Evolutionary conservation across 2,797 vertebrate genomes (phyloP).

Genomic region (Coluber constrictor): DNA sequence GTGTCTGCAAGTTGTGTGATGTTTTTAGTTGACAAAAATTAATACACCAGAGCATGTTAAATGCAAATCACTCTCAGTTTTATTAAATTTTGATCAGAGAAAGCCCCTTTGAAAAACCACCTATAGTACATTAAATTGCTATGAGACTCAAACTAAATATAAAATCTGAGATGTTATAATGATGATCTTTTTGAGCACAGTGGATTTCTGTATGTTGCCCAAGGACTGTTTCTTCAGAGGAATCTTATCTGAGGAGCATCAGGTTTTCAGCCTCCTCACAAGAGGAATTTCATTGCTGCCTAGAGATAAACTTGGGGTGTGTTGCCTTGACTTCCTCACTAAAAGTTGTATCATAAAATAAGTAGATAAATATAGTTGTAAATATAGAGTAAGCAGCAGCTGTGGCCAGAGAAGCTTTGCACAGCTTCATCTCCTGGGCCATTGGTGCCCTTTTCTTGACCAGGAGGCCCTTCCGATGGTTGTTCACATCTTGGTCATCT

Average conservation of each 20-base stretch:
- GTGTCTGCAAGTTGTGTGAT: conserved; percentile 6
- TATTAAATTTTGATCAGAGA: conserved; percentile 22
- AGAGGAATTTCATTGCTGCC: background rate
- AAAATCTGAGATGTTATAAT: background rate
- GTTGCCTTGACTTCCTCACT: background rate
- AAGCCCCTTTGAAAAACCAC: conserved; percentile 21
- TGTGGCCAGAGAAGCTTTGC: background rate
- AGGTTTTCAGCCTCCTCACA: background rate
- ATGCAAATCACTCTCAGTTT: conserved; percentile 22
- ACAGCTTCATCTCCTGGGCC: background rate
- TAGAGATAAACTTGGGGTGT: background rate
- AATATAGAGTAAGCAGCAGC: background rate
- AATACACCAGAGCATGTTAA: conserved; percentile 13
- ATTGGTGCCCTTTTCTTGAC: background rate
- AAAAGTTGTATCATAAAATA: background rate
- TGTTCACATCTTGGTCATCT: background rate
- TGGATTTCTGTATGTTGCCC: background rate
- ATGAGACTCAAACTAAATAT: background rate
- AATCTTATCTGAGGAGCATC: background rate
- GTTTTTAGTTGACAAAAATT: conserved; percentile 23
- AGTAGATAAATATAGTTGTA: background rate
- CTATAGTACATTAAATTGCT: background rate
- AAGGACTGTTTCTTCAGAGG: background rate
- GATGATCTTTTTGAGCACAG: background rate
- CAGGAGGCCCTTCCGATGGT: background rate